Evolutionary conservation across 2,888 invertebrate species (phyloP).

Genomic region (Mongoloraphidia duomilia): DNA sequence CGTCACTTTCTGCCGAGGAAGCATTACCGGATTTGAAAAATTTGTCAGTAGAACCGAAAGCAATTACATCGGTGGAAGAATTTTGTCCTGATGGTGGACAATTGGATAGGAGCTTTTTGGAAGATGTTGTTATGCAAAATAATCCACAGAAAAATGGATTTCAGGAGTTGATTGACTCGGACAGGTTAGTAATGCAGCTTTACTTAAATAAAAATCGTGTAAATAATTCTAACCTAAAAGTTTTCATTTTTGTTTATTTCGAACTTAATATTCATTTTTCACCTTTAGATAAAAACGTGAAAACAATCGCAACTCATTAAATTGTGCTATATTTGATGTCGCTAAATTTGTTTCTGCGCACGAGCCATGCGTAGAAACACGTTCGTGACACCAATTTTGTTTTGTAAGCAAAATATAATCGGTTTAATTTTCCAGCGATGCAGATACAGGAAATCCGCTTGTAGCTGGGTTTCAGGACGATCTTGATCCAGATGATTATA

Average conservation of each 20-base stretch:
- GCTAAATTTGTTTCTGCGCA: no score
- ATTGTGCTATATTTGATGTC: not conserved
- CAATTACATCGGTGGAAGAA: constrained; percentile 46
- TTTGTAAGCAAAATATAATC: constrained; percentile 6
- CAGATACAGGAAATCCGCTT: constrained; percentile 58
- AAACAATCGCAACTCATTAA: not conserved
- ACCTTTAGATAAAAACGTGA: not conserved
- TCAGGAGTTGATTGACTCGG: constrained; percentile 33
- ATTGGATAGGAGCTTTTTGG: constrained; percentile 59
- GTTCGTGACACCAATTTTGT: constrained; percentile 1
- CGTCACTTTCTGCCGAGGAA: constrained; percentile 19
- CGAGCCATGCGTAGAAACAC: not conserved
- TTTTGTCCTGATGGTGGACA: constrained; percentile 64
- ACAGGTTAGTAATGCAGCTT: constrained; percentile 30
- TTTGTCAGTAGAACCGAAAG: constrained; percentile 9
- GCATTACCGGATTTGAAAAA: constrained; percentile 22
- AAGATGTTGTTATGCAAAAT: constrained; percentile 37
- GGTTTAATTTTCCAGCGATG: constrained; percentile 37
- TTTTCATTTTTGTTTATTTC: not conserved
- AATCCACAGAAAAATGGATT: constrained; percentile 27
- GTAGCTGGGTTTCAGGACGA: constrained; percentile 78
- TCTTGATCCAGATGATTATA: constrained; percentile 50
- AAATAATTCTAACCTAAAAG: not conserved
- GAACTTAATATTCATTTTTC: constrained; percentile 1
- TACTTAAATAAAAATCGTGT: not conserved